Conservation (phyloP, 1,140 invertebrate species). For the Drosophila lacteicornis region DNA sequence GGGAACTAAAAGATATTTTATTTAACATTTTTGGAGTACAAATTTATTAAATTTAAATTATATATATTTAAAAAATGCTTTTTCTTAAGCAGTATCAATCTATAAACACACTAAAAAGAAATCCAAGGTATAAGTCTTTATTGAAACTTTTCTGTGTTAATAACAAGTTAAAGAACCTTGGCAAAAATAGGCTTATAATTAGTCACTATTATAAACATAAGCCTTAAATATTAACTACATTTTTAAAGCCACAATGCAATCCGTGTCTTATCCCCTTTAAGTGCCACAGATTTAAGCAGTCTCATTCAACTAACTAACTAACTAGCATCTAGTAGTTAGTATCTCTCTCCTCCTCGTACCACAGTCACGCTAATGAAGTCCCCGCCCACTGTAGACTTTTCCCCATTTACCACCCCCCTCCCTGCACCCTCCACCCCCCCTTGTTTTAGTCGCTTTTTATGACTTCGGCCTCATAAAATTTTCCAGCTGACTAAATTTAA, state of each 20-base stretch:
- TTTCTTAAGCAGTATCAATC: too few relatives aligned
- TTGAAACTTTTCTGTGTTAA: background rate
- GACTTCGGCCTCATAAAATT: constrained; percentile 43
- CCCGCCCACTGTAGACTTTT: constrained; percentile 9
- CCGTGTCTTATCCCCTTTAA: background rate
- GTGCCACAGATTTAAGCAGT: background rate
- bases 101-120: background rate
- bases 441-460: constrained; percentile 22
- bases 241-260: background rate
- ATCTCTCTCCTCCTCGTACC: background rate
- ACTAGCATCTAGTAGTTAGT: constrained; percentile 3
- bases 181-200: background rate
- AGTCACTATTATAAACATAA: background rate
- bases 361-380: constrained; percentile 36
- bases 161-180: background rate
- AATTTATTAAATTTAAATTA: too few relatives aligned
- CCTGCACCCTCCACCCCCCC: background rate
- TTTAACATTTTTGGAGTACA: background rate
- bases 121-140: background rate
- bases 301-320: constrained; percentile 4
- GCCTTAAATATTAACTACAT: background rate
- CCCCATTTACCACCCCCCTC: background rate
- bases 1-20: background rate
- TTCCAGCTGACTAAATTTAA: constrained; percentile 69
- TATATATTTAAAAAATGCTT: too few relatives aligned